These are phyloP conservation scores for Hypotaenidia okinawae DNA, from an alignment of 2,797 vertebrate genomes.

Conservation along the genomic window DNA sequence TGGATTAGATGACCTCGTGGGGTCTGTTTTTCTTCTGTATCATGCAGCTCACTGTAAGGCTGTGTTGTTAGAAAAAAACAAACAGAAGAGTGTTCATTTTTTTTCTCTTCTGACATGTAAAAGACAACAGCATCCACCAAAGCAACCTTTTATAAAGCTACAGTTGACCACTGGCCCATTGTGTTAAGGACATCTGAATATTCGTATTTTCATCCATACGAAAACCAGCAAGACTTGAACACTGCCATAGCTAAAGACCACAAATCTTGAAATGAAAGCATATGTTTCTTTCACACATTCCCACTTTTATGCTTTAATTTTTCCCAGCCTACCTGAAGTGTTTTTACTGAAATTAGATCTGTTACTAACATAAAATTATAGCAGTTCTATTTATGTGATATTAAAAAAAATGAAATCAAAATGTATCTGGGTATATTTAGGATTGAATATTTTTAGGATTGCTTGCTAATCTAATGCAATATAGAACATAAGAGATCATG, in stretches of 20 bases:
- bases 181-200: not conserved
- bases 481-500: not conserved
- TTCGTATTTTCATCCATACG: not conserved
- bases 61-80: not conserved
- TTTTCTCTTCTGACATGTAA: not conserved
- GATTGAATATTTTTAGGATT: slow-evolving; percentile 30
- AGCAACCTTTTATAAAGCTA: not conserved
- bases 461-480: slow-evolving; percentile 42
- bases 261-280: slow-evolving; percentile 32
- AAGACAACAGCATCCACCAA: not conserved
- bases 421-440: slow-evolving; percentile 21
- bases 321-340: slow-evolving; percentile 53
- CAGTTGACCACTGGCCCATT: not conserved
- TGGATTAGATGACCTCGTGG: not conserved
- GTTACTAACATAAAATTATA: slow-evolving; percentile 55
- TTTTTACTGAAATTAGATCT: slow-evolving; percentile 49
- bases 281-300: slow-evolving; percentile 46
- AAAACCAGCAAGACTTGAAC: not conserved
- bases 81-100: not conserved
- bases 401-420: slow-evolving; percentile 24
- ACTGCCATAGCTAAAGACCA: not conserved
- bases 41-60: not conserved
- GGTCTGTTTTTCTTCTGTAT: not conserved
- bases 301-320: slow-evolving; percentile 46
- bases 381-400: slow-evolving; percentile 23